A percentile compares a stretch with the other conserved stretches of the same genome.
These are phyloP conservation scores for Tyrannus savana DNA, from an alignment of 2,113 vertebrate species.

Conservation along the genomic window DNA sequence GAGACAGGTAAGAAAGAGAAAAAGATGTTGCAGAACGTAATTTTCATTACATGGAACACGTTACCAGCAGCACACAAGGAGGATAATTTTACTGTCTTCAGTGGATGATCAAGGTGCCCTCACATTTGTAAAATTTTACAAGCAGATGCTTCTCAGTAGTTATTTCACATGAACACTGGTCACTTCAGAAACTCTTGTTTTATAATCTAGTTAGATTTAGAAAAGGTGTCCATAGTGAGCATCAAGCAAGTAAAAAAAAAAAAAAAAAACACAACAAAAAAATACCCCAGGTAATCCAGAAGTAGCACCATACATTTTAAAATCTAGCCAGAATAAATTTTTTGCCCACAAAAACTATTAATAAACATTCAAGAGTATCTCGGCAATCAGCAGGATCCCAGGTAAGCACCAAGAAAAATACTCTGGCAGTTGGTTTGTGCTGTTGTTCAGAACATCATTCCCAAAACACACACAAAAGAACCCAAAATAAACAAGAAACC, in stretches of 20 bases:
- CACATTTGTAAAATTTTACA: not conserved
- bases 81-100: not conserved
- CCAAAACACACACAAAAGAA: not conserved
- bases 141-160: not conserved
- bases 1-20: not conserved
- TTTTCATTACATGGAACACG: not conserved
- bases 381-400: not conserved
- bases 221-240: not conserved
- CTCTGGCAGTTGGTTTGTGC: not conserved
- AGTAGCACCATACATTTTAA: not conserved
- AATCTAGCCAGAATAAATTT: not conserved
- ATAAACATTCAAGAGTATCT: not conserved
- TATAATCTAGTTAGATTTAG: not conserved
- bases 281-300: not conserved
- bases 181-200: not conserved
- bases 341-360: not conserved
- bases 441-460: not conserved
- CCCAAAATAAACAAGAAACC: not conserved
- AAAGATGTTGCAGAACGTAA: not conserved
- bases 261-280: not conserved
- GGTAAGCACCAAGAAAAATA: not conserved
- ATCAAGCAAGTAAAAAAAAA: not conserved
- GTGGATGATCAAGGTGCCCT: not conserved
- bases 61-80: not conserved
- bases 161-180: accelerated